These are phyloP conservation scores for Cyprinodon tularosa DNA, from an alignment of 2,113 vertebrate species.

Conservation along the genomic window DNA sequence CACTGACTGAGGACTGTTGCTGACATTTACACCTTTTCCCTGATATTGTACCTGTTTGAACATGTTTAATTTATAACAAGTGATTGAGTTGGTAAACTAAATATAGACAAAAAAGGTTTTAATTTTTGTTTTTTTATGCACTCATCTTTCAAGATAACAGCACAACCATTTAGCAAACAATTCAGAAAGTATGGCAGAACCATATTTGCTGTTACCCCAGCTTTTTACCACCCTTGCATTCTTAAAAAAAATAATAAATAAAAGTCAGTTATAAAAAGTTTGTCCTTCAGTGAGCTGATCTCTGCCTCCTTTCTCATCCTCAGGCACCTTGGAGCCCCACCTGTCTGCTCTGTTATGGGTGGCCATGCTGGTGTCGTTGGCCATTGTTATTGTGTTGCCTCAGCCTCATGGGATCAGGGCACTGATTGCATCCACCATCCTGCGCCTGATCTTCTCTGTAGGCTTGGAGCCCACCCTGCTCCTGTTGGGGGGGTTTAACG, in stretches of 20 bases:
- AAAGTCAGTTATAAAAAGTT: neutral
- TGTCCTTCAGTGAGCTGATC: neutral
- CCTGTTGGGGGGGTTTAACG: conserved; percentile 94
- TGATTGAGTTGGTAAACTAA: neutral
- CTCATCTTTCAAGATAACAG: too few species aligned
- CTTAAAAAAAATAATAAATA: neutral
- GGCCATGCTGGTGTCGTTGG: conserved; percentile 93
- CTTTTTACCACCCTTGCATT: neutral
- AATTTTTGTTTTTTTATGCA: too few species aligned
- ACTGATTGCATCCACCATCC: conserved; percentile 93
- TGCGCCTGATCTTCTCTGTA: conserved; percentile 95
- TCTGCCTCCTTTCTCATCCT: neutral
- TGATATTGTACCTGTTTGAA: too few species aligned
- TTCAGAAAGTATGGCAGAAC: neutral
- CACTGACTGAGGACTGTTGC: neutral
- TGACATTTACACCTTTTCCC: neutral
- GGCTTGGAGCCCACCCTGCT: conserved; percentile 95
- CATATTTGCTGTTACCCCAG: too few species aligned
- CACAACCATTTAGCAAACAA: too few species aligned
- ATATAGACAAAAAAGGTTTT: too few species aligned
- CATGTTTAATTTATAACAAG: too few species aligned
- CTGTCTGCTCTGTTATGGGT: conserved; percentile 94
- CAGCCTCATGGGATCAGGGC: conserved; percentile 96
- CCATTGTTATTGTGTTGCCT: conserved; percentile 92
- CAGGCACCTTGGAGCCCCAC: conserved; percentile 93